A percentile compares a stretch with the other conserved stretches of the same genome.
Conservation (phyloP, 2,888 invertebrate species). For the Blastobasis lacticolella region DNA sequence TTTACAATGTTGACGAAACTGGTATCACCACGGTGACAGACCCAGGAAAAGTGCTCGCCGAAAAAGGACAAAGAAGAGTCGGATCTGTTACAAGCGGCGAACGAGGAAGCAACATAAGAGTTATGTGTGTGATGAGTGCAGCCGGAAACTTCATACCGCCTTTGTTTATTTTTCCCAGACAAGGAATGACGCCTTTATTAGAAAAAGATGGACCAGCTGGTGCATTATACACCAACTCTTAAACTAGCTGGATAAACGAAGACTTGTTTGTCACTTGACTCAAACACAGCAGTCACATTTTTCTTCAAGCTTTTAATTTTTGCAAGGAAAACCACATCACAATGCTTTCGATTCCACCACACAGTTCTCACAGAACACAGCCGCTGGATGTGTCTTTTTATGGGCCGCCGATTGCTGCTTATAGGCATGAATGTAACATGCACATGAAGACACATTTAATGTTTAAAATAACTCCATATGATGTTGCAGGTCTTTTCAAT, state of each 20-base stretch:
- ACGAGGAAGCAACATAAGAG: conserved; percentile 22
- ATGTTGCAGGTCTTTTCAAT: too few species aligned
- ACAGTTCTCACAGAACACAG: conserved; percentile 25
- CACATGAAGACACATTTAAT: too few species aligned
- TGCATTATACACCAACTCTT: conserved; percentile 23
- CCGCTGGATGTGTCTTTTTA: conserved; percentile 26
- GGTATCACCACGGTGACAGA: conserved; percentile 20
- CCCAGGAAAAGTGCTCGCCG: conserved; percentile 26
- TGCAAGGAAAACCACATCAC: conserved; percentile 18
- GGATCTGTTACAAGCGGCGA: conserved; percentile 23
- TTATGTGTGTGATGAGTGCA: conserved; percentile 9
- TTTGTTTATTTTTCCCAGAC: conserved; percentile 12
- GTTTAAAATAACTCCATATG: too few species aligned
- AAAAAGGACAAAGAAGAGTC: conserved; percentile 28
- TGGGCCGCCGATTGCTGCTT: conserved; percentile 10
- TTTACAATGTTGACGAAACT: conserved; percentile 24
- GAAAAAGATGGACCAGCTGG: conserved; percentile 24
- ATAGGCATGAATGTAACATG: too few species aligned
- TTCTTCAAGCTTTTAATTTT: conserved; percentile 17
- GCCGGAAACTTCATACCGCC: conserved; percentile 11
- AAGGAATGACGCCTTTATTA: conserved; percentile 24
- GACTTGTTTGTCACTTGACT: conserved; percentile 20
- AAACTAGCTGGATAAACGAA: conserved; percentile 28
- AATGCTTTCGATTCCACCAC: conserved; percentile 27
- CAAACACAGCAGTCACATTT: conserved; percentile 20